These are phyloP conservation scores for Mastomys natalensis DNA, from an alignment of 2,113 vertebrate species.

Conservation along the genomic window DNA sequence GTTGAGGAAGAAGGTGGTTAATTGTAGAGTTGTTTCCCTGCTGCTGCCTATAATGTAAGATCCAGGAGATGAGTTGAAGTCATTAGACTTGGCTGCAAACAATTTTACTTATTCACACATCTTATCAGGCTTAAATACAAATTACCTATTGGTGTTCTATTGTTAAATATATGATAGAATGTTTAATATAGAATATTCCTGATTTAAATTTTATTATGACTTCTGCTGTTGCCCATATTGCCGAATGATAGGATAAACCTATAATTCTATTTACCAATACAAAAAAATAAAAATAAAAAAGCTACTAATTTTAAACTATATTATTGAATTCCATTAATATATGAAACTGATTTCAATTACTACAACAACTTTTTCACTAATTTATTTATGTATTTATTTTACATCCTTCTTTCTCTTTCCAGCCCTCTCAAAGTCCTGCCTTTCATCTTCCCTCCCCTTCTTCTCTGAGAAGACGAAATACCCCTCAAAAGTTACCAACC, in stretches of 20 bases:
- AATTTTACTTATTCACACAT: not conserved
- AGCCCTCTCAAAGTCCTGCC: too few species aligned
- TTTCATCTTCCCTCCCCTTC: too few species aligned
- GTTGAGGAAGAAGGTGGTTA: not conserved
- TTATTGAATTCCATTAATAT: not conserved
- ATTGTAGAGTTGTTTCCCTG: not conserved
- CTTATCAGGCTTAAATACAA: not conserved
- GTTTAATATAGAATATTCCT: not conserved
- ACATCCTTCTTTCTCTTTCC: too few species aligned
- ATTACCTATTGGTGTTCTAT: not conserved
- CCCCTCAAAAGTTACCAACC: too few species aligned
- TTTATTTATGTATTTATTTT: too few species aligned
- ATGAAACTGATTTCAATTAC: not conserved
- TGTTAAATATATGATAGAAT: not conserved
- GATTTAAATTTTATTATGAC: accelerated
- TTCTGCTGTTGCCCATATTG: not conserved
- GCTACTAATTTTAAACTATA: not conserved
- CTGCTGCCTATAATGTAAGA: not conserved
- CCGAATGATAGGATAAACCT: not conserved
- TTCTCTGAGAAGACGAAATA: too few species aligned
- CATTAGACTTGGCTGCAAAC: not conserved
- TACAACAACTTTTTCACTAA: not conserved
- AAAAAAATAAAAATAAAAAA: not conserved
- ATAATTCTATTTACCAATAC: not conserved
- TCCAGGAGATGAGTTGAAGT: not conserved